Conservation (phyloP, 2,888 invertebrate species). For the Leucophenga maculata region DNA sequence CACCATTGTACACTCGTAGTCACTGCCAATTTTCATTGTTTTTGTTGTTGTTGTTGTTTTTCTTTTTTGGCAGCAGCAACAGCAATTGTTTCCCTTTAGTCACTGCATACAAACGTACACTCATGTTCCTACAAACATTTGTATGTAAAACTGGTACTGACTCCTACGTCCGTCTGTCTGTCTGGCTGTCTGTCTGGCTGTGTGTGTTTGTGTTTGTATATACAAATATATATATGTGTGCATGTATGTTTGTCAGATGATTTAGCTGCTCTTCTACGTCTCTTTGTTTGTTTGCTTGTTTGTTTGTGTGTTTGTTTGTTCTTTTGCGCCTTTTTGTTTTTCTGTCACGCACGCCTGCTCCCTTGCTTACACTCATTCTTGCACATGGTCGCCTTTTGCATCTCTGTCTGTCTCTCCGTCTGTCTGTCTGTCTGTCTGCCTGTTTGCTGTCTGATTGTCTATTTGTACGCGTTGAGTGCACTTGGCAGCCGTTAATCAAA, state of each 20-base stretch:
- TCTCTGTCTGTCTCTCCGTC: not conserved
- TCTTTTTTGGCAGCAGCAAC: not conserved
- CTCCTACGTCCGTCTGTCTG: too few species aligned
- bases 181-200: not conserved
- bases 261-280: conserved; percentile 6
- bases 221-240: too few species aligned
- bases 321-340: not conserved
- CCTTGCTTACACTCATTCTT: not conserved
- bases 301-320: not conserved
- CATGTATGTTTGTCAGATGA: not conserved
- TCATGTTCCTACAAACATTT: too few species aligned
- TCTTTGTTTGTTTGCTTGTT: conserved; percentile 9
- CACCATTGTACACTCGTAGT: not conserved
- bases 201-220: not conserved
- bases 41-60: not conserved
- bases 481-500: conserved; percentile 27
- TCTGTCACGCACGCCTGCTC: not conserved
- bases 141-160: too few species aligned
- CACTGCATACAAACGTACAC: not conserved
- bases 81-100: conserved; percentile 11
- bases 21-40: conserved; percentile 4
- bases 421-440: conserved; percentile 14
- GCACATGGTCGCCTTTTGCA: not conserved
- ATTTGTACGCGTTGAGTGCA: conserved; percentile 19
- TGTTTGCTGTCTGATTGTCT: conserved; percentile 10